A percentile compares a stretch with the other conserved stretches of the same genome.
Evolutionary conservation across 2,888 invertebrate species (phyloP).

Genomic region (Apamea anceps): DNA sequence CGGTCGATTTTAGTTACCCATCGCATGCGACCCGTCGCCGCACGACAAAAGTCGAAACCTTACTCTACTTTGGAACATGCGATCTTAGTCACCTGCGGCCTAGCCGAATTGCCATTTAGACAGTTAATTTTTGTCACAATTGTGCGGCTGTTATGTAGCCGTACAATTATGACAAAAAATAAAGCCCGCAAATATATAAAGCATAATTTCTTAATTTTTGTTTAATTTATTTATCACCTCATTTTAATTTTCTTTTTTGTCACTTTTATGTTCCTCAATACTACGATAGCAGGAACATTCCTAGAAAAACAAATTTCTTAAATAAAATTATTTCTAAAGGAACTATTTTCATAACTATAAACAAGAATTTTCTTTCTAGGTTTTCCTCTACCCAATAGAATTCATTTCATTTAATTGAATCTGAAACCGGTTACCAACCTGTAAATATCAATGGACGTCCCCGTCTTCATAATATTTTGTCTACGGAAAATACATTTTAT

Average conservation of each 20-base stretch:
- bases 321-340: neutral
- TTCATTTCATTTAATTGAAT: slow-evolving; percentile 4
- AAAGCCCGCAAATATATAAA: neutral
- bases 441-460: neutral
- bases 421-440: neutral
- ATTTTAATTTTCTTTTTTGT: neutral
- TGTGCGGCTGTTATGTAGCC: neutral
- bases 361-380: neutral
- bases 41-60: neutral
- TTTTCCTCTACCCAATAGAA: neutral
- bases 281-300: neutral
- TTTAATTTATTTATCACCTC: too few relatives aligned
- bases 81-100: neutral
- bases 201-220: neutral
- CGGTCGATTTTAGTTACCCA: neutral
- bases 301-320: neutral
- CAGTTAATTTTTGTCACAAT: neutral
- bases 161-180: too few relatives aligned
- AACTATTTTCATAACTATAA: neutral
- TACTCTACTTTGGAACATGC: neutral
- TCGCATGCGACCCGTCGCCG: neutral
- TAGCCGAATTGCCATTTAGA: neutral
- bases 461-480: slow-evolving; percentile 18
- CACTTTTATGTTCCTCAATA: neutral
- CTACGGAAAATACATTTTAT: slow-evolving; percentile 19